These are phyloP conservation scores for Anthoscopus minutus DNA, from an alignment of 2,113 vertebrate species.

Conservation along the genomic window DNA sequence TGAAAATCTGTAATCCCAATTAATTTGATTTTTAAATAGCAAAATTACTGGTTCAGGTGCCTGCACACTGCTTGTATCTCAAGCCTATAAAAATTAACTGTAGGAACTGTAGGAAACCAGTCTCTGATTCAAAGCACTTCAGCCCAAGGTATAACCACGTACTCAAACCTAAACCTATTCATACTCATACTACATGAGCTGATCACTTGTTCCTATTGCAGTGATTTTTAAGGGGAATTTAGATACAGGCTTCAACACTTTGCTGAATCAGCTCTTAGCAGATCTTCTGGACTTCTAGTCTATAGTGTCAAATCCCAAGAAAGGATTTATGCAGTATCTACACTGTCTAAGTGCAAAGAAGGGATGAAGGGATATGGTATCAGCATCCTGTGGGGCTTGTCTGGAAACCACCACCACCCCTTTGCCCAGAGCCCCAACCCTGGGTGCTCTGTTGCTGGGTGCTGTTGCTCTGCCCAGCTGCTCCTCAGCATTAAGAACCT, in stretches of 20 bases:
- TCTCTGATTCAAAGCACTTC: background rate
- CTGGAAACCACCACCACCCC: background rate
- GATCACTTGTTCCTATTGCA: background rate
- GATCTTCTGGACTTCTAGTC: background rate
- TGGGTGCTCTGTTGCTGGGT: rapidly evolving
- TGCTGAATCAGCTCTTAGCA: background rate
- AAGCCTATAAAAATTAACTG: background rate
- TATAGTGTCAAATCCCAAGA: background rate
- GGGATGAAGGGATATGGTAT: rapidly evolving
- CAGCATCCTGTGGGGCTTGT: rapidly evolving
- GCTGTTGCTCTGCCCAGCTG: background rate
- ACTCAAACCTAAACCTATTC: background rate
- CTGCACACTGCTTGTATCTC: background rate
- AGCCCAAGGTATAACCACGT: background rate
- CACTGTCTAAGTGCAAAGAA: background rate
- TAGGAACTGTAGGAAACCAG: background rate
- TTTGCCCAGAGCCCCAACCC: rapidly evolving
- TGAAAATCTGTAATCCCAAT: background rate
- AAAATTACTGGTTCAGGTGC: background rate
- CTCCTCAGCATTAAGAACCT: background rate
- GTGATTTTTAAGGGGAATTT: background rate
- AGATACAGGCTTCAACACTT: background rate
- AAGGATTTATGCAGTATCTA: background rate
- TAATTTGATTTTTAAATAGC: background rate
- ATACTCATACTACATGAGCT: background rate